phyloP scores from a whole-genome alignment of 2,797 vertebrate genomes.

The Peromyscus melanophrys region DNA sequence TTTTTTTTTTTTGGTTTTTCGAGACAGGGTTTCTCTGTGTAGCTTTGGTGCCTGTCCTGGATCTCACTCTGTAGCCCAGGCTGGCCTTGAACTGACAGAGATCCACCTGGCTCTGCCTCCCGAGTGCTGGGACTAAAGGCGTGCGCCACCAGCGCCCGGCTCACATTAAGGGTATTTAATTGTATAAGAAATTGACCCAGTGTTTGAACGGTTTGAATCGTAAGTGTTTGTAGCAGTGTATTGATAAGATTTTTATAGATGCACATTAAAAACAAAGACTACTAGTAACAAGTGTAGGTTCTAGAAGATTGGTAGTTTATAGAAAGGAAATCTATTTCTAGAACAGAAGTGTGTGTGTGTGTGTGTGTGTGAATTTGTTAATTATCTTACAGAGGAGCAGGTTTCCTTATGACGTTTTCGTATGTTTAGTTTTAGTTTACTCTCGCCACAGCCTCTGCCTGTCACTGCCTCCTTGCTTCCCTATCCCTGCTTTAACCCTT shows the following conservation, averaged over 20 bases:
- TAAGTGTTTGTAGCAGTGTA: not conserved
- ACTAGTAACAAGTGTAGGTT: not conserved
- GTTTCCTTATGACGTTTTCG: not conserved
- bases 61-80: no score
- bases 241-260: constrained; percentile 1
- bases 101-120: no score
- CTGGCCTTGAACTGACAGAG: no score
- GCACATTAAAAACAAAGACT: not conserved
- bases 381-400: not conserved
- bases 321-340: constrained; percentile 48
- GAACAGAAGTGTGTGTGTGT: not conserved
- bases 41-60: no score
- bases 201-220: not conserved
- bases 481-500: not conserved
- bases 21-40: no score
- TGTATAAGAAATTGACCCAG: not conserved
- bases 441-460: not conserved
- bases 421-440: not conserved
- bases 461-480: not conserved
- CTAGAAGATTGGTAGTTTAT: not conserved
- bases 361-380: not conserved
- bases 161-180: constrained; percentile 21
- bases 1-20: no score
- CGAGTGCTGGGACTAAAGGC: no score
- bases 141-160: no score